A percentile compares a stretch with the other conserved stretches of the same genome.
Evolutionary conservation across 2,797 vertebrate genomes (phyloP).

Genomic region (Acipenser ruthenus): DNA sequence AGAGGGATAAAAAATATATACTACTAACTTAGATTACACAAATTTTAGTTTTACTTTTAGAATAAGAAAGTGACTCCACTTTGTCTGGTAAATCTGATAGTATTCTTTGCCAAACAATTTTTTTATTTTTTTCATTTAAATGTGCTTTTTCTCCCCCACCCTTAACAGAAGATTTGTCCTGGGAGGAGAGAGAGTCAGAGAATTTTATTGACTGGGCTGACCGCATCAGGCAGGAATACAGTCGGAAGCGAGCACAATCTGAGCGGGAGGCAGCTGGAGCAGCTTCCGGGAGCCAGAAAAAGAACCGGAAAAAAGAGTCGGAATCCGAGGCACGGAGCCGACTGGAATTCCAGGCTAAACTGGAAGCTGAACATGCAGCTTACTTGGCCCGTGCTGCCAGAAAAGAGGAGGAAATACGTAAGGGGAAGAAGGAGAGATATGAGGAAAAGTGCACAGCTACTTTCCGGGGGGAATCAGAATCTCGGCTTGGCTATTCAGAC

Average conservation of each 20-base stretch:
- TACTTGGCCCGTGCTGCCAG: conserved; percentile 56
- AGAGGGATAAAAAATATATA: no score
- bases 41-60: no score
- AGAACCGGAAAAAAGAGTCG: conserved; percentile 21
- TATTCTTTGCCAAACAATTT: background rate
- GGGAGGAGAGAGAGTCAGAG: conserved; percentile 50
- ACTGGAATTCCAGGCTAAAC: conserved; percentile 38
- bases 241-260: conserved; percentile 45
- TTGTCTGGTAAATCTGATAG: background rate
- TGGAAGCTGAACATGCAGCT: conserved; percentile 61
- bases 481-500: conserved; percentile 61
- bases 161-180: conserved; percentile 52
- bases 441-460: conserved; percentile 52
- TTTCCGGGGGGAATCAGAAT: conserved; percentile 24
- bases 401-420: conserved; percentile 61
- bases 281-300: conserved; percentile 26
- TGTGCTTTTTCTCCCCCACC: background rate
- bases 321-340: conserved; percentile 34
- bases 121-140: background rate
- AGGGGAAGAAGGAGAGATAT: conserved; percentile 51
- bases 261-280: conserved; percentile 34
- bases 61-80: no score
- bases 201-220: conserved; percentile 68
- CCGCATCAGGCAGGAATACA: conserved; percentile 63
- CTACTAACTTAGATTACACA: no score